Evolutionary conservation across 2,797 vertebrate genomes (phyloP).

Genomic region (Lepidocolaptes lacrymiger): DNA sequence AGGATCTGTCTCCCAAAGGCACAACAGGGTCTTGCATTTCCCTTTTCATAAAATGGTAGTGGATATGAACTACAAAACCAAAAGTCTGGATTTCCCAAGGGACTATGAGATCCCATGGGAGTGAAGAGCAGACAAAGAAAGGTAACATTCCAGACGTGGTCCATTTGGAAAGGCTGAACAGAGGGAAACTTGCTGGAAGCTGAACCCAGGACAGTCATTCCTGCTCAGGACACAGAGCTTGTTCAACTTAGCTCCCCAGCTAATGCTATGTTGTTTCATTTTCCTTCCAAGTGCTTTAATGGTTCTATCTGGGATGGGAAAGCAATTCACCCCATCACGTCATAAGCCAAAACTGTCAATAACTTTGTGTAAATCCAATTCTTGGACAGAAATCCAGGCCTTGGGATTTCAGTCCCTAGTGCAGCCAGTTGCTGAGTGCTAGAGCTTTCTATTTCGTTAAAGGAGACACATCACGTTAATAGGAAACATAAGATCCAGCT

Average conservation of each 20-base stretch:
- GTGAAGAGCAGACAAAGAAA: not conserved
- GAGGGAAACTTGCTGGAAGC: constrained; percentile 23
- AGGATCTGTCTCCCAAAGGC: not conserved
- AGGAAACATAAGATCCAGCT: not conserved
- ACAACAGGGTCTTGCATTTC: not conserved
- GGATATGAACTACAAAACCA: not conserved
- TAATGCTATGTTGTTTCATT: not conserved
- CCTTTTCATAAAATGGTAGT: not conserved
- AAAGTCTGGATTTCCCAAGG: not conserved
- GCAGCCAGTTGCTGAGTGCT: not conserved
- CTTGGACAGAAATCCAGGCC: not conserved
- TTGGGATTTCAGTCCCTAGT: not conserved
- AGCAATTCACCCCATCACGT: not conserved
- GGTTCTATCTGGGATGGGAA: constrained; percentile 11
- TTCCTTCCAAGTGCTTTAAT: constrained; percentile 29
- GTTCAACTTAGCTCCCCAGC: constrained; percentile 6
- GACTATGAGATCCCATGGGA: not conserved
- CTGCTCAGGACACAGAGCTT: constrained; percentile 22
- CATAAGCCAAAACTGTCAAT: constrained; percentile 17
- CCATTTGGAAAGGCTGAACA: not conserved
- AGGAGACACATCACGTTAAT: not conserved
- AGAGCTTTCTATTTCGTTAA: not conserved
- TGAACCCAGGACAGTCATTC: not conserved
- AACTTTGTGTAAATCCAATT: constrained; percentile 18
- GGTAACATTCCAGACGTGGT: not conserved